Base-by-base conservation (phyloP, 2,113 vertebrate species). In the Spea multiplicata region DNA sequence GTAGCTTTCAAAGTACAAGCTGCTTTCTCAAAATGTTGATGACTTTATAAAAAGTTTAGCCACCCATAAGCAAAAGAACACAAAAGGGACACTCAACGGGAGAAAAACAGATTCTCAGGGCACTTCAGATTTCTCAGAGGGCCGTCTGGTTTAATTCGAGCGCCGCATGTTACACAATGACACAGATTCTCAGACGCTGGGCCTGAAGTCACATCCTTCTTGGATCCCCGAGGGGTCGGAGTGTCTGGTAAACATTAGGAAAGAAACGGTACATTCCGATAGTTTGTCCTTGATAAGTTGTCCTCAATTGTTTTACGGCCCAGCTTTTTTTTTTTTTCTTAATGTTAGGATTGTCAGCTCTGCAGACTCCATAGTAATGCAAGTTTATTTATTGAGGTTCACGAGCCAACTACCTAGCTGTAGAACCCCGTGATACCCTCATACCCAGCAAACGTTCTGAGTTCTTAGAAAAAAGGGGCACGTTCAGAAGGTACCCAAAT, bases 31-130 rank as follows among this genome's bases (percentile, higher is more conserved):
- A 30, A 30, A 30, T 30, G 30, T 30, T 30, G 30, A 30, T 30
- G 30, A 2, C 30, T 30, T 30, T 30, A 30, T 30, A 30, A 30
- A 30, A 30, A 30, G 30, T 30, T 30, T 30, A 30, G 30, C 30
- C 30, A 30, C 30, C 30, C 30, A 30, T 30, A 30, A 57, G 44
- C 44, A 78, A 71, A 71, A 49, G 49, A 44, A 71, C 57, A 71
- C 30, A 67, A 7, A 17, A 16, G 5, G n/a, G 8, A 16, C 17
- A 16, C 55, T 17, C 61, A 61, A 76, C 69, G 75, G 75, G 16
- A 62, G 47, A 14, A 14, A 30, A 52, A 30, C 3, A 48, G 46
- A 66, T 8, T 70, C 53, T 70, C 44, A 8, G n/a, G 44, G 12
- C 30, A 13, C 16, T 57, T 50, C 6, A 17, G 55, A 48, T 46